phyloP scores from a whole-genome alignment of 2,113 vertebrate species.

The Fulmarus glacialis region DNA sequence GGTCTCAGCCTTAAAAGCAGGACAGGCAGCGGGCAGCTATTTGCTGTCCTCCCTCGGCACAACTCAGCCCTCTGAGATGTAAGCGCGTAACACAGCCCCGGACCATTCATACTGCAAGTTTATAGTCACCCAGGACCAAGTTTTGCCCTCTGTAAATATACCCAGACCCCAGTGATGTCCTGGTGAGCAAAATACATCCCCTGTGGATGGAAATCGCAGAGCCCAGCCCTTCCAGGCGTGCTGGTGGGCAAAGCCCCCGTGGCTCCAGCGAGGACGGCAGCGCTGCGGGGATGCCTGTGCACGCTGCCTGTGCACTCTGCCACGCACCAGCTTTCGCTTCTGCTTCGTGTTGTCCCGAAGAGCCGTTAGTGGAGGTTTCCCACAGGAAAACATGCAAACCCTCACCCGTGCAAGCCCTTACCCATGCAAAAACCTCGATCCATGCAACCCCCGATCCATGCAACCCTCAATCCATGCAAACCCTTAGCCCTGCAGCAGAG shows the following conservation, averaged over 20 bases:
- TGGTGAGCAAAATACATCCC: neutral
- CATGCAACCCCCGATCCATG: rapidly evolving
- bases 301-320: neutral
- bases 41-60: neutral
- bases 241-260: neutral
- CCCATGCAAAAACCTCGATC: neutral
- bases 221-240: rapidly evolving
- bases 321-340: slow-evolving; percentile 5
- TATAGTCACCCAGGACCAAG: neutral
- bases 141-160: neutral
- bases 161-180: neutral
- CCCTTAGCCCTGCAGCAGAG: neutral
- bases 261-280: neutral
- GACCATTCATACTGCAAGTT: neutral
- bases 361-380: neutral
- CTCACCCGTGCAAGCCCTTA: neutral
- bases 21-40: neutral
- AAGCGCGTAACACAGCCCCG: neutral
- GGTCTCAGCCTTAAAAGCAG: neutral
- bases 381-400: neutral
- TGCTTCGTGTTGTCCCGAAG: slow-evolving; percentile 1
- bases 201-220: neutral
- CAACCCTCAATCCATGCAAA: neutral
- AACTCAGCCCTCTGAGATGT: neutral
- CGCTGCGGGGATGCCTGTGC: neutral